A percentile compares a stretch with the other conserved stretches of the same genome.
These are phyloP conservation scores for Phalloptychus januarius DNA, from an alignment of 2,797 vertebrate genomes.

Conservation along the genomic window DNA sequence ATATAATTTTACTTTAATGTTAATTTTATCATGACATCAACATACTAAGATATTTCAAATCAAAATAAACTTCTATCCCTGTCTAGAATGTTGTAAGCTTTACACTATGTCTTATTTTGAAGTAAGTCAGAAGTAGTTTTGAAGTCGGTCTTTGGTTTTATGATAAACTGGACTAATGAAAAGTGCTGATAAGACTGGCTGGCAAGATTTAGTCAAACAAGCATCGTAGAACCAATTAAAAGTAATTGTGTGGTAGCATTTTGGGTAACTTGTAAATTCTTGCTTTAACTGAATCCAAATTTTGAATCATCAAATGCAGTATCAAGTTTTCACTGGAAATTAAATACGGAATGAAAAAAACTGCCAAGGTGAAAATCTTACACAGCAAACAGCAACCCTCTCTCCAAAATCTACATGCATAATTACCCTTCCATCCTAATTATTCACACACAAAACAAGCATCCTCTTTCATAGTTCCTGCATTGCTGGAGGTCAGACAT, in stretches of 20 bases:
- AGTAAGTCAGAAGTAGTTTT: neutral
- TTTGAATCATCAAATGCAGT: too few species aligned
- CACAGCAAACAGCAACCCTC: neutral
- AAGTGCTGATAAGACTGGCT: neutral
- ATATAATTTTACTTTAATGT: neutral
- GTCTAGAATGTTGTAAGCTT: neutral
- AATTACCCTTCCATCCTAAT: slow-evolving; percentile 7
- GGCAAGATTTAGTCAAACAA: neutral
- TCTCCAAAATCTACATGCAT: slow-evolving; percentile 11
- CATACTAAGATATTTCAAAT: neutral
- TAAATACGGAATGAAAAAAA: neutral
- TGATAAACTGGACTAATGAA: neutral
- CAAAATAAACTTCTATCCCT: neutral
- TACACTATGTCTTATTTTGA: neutral
- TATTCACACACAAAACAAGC: slow-evolving; percentile 20
- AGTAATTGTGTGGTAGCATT: neutral
- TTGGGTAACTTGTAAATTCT: neutral
- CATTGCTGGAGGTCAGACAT: neutral
- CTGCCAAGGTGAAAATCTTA: slow-evolving; percentile 6
- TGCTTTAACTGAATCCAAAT: neutral
- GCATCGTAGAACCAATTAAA: neutral
- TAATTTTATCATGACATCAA: neutral
- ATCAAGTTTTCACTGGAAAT: slow-evolving; percentile 14
- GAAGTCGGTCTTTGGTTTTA: neutral
- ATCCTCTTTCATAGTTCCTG: neutral